Evolutionary conservation across 37 sponge, comb jelly and placozoan species (phyloP), one percentile per base, ranked within the genome.

Genomic region (Diacarnus erythraeanus): DNA sequence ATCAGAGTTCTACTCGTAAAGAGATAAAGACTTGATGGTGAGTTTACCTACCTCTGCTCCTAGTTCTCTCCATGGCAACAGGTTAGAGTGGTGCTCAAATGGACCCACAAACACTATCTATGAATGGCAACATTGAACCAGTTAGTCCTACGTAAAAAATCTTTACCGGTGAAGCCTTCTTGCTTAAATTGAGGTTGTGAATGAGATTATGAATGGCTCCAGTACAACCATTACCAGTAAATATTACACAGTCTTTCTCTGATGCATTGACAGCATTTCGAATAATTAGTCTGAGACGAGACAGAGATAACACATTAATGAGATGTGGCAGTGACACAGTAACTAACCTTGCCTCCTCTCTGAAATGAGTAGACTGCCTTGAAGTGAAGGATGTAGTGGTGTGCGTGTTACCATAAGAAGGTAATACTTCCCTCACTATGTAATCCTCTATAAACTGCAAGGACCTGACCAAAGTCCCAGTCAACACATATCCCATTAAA

Each of bases 391-490:
- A 80, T 34, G 93, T 83, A 18, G 82, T 71, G 38, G 97, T 90
- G 88, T 96, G 97, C 3, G 97, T 96, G 81, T 96, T 96, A 68
- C 85, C 93, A 75, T 96, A 96, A 77, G 33, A 60, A 12, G 91
- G 93, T 17, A 96, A 77, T 41, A 96, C 93, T 31, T 84, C 78
- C 30, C 68, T 36, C 0, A 30, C 63, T 0, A 96, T 38, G 42
- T 89, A 96, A 37, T 90, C 93, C 67, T 96, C 94, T 29, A 96
- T 85, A 79, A 90, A 96, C 40, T 22, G 15, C 59, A 94, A 77
- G n/a, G 87, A 38, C 60, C 94, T 90, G 41, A 18, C 25, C 6
- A 47, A 12, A 47, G 51, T 47, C 12, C 51, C 6, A 15, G 12
- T 35, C 6, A 20, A 20, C 39, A 33, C 34, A 30, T 69, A 9